A percentile compares a stretch with the other conserved stretches of the same genome.
Conservation (phyloP, 2,797 vertebrate species). For the Galagoides demidoff region DNA sequence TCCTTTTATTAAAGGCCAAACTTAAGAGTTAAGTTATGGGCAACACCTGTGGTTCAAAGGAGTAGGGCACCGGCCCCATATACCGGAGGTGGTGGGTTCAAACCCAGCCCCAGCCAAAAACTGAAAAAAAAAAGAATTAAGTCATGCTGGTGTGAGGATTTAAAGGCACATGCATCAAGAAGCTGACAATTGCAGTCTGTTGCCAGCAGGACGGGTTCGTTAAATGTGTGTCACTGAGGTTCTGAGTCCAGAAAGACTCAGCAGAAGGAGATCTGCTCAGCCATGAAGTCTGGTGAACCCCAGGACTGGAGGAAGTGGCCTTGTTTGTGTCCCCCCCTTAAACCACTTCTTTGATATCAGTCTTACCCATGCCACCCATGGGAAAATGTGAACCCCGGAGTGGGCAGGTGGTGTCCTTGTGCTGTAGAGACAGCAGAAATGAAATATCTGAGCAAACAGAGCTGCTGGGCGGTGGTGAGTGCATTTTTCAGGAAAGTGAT, state of each 20-base stretch:
- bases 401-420: neutral
- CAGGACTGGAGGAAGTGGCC: rapidly evolving
- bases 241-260: neutral
- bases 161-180: rapidly evolving
- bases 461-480: neutral
- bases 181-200: neutral
- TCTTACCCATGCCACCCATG: neutral
- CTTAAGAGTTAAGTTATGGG: neutral
- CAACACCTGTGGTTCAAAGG: too few relatives aligned
- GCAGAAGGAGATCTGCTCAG: neutral
- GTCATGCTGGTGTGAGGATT: neutral
- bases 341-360: neutral
- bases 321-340: neutral
- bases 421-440: rapidly evolving
- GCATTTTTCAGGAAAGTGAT: neutral
- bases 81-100: too few relatives aligned
- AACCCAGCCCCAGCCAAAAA: too few relatives aligned
- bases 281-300: neutral
- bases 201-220: neutral
- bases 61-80: too few relatives aligned
- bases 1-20: neutral
- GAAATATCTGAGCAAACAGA: rapidly evolving
- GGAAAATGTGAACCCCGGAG: neutral
- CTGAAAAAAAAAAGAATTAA: neutral
- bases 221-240: rapidly evolving